Percentiles rank a stretch among this genome's conserved stretches.
phyloP scores from a whole-genome alignment of 2,888 invertebrate species.

The Chromoteleia sp. region DNA sequence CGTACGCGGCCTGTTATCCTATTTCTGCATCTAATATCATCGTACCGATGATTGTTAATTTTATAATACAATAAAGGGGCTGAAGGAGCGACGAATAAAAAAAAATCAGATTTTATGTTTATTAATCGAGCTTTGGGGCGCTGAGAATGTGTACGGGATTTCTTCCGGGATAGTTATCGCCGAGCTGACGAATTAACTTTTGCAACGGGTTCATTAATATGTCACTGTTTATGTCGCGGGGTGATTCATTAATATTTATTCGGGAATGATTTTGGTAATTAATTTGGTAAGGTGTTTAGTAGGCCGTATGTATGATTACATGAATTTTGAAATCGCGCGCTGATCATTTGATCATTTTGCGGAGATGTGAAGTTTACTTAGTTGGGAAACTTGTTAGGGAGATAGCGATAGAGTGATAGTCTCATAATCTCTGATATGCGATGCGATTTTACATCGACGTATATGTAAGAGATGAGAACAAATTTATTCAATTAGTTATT shows the following conservation, averaged over 20 bases:
- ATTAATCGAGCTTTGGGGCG: conserved; percentile 29
- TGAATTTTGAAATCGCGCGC: too few species aligned
- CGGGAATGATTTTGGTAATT: not conserved
- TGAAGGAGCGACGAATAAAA: conserved; percentile 17
- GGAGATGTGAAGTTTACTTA: too few species aligned
- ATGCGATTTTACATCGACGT: too few species aligned
- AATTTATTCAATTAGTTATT: too few species aligned
- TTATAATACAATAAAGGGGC: conserved; percentile 52
- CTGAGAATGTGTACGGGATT: not conserved
- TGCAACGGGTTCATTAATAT: conserved; percentile 1
- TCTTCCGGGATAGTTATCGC: conserved; percentile 1
- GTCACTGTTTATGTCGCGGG: not conserved
- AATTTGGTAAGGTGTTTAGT: too few species aligned
- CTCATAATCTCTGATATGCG: too few species aligned
- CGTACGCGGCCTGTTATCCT: conserved; percentile 29
- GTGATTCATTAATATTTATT: conserved; percentile 12
- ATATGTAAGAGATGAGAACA: too few species aligned
- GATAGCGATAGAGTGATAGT: too few species aligned
- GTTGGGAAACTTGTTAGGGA: too few species aligned
- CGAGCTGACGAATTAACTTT: conserved; percentile 12
- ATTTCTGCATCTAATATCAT: conserved; percentile 61
- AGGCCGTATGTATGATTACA: too few species aligned
- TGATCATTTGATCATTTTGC: too few species aligned
- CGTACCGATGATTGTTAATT: conserved; percentile 65
- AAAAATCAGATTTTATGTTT: conserved; percentile 50